Evolutionary conservation across 2,797 vertebrate species (phyloP).

Genomic region (Antennarius maculatus): DNA sequence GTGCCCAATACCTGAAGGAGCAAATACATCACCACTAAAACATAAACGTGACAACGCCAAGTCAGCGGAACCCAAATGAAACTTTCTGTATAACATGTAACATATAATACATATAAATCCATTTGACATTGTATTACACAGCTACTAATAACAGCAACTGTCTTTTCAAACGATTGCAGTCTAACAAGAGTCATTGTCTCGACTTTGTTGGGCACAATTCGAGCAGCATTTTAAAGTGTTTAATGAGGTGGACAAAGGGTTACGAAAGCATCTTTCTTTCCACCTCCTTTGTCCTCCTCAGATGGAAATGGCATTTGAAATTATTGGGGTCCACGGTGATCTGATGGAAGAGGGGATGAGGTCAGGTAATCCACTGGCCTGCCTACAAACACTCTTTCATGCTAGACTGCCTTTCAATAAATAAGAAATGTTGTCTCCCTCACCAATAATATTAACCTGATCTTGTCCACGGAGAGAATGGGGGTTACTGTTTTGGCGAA

Average conservation of each 20-base stretch:
- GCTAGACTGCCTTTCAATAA: constrained; percentile 86
- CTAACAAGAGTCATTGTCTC: constrained; percentile 2
- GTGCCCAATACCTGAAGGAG: constrained; percentile 1
- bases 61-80: no score
- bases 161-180: constrained; percentile 1
- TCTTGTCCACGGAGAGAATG: constrained; percentile 71
- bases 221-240: constrained; percentile 30
- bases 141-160: no score
- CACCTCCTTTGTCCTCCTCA: constrained; percentile 51
- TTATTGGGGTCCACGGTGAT: constrained; percentile 62
- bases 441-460: constrained; percentile 87
- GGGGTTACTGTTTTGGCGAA: constrained; percentile 39
- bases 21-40: not conserved
- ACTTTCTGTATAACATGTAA: no score
- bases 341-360: constrained; percentile 76
- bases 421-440: constrained; percentile 85
- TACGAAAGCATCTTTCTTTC: constrained; percentile 45
- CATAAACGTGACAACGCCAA: not conserved
- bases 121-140: no score
- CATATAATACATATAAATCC: no score
- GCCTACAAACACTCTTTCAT: constrained; percentile 80
- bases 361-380: constrained; percentile 84
- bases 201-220: constrained; percentile 17
- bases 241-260: constrained; percentile 53
- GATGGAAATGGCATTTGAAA: constrained; percentile 33